phyloP scores from a whole-genome alignment of 2,797 vertebrate species.

The Gymnopithys bicolor region DNA sequence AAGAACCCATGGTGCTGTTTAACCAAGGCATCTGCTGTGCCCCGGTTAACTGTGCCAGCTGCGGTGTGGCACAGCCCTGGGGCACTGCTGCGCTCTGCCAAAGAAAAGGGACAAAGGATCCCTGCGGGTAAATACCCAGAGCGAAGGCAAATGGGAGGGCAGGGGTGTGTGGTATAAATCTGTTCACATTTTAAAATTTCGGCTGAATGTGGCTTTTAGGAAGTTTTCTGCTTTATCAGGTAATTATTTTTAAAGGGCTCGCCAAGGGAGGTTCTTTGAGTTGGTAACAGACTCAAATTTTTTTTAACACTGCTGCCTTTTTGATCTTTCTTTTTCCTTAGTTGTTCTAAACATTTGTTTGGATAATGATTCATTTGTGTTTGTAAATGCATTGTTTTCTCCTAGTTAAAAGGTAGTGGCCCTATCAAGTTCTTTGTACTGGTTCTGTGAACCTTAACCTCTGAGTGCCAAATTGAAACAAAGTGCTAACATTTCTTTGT shows the following conservation, averaged over 20 bases:
- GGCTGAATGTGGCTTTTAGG: background rate
- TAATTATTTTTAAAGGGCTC: background rate
- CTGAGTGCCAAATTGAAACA: background rate
- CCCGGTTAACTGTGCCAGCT: no score
- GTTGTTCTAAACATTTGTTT: conserved; percentile 26
- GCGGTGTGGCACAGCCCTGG: background rate
- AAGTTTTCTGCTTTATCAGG: background rate
- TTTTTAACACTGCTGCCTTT: background rate
- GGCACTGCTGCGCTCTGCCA: accelerated
- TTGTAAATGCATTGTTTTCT: conserved; percentile 49
- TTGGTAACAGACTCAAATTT: background rate
- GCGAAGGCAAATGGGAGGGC: background rate
- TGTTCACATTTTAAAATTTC: background rate
- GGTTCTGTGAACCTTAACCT: conserved; percentile 12
- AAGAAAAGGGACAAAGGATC: background rate
- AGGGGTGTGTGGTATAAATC: background rate
- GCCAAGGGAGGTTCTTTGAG: background rate
- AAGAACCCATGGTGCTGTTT: accelerated
- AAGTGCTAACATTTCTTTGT: background rate
- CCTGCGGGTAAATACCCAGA: background rate
- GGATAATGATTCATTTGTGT: conserved; percentile 7
- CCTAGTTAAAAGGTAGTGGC: conserved; percentile 7
- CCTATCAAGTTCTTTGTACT: background rate
- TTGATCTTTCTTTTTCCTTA: background rate
- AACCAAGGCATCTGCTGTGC: accelerated